phyloP scores from a whole-genome alignment of 2,888 invertebrate species.

The Eristalis arbustorum region DNA sequence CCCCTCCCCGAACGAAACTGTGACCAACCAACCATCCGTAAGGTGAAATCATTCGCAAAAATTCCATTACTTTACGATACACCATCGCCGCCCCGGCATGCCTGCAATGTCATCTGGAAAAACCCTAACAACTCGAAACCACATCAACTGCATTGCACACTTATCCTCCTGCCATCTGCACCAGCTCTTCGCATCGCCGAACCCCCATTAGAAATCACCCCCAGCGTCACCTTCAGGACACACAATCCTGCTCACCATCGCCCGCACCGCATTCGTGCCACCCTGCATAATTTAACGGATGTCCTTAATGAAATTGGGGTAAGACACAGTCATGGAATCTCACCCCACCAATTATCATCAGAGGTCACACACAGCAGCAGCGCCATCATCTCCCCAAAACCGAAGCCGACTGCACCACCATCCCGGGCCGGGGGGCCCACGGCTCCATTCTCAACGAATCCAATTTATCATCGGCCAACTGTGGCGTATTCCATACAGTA shows the following conservation, averaged over 20 bases:
- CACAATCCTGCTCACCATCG: not conserved
- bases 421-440: not conserved
- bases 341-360: slow-evolving; percentile 69
- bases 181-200: slow-evolving; percentile 36
- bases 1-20: slow-evolving; percentile 36
- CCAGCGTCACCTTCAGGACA: slow-evolving; percentile 19
- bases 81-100: slow-evolving; percentile 29
- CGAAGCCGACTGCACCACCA: not conserved
- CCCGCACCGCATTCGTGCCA: slow-evolving; percentile 71
- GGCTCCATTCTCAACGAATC: slow-evolving; percentile 38
- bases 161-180: slow-evolving; percentile 68
- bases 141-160: slow-evolving; percentile 70
- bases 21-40: slow-evolving; percentile 49
- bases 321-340: slow-evolving; percentile 62
- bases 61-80: slow-evolving; percentile 67
- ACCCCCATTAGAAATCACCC: slow-evolving; percentile 65
- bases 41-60: slow-evolving; percentile 68
- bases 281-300: slow-evolving; percentile 78
- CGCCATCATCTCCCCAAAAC: slow-evolving; percentile 9
- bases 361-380: slow-evolving; percentile 52
- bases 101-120: slow-evolving; percentile 64
- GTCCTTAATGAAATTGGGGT: slow-evolving; percentile 78
- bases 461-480: slow-evolving; percentile 71
- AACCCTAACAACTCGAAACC: slow-evolving; percentile 64
- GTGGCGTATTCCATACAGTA: slow-evolving; percentile 62